These are phyloP conservation scores for Lycorma delicatula DNA, from an alignment of 1,140 invertebrate genomes.

Conservation along the genomic window DNA sequence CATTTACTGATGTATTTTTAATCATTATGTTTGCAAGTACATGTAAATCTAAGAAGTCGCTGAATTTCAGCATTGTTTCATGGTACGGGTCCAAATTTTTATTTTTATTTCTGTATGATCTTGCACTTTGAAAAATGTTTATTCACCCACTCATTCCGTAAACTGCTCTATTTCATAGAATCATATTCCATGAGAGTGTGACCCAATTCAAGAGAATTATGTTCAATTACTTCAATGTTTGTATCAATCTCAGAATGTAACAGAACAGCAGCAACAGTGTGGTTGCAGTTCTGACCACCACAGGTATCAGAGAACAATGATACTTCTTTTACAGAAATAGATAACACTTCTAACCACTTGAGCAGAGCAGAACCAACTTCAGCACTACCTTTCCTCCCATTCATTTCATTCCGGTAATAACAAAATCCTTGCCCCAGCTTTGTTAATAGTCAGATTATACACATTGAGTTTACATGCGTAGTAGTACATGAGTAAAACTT, in stretches of 20 bases:
- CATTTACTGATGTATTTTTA: background rate
- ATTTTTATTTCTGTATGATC: background rate
- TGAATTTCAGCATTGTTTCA: background rate
- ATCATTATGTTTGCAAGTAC: background rate
- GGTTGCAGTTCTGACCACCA: constrained; percentile 36
- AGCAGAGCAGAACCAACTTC: constrained; percentile 19
- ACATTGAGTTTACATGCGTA: constrained; percentile 23
- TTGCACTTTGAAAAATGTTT: background rate
- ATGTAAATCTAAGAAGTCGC: background rate
- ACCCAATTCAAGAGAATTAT: background rate
- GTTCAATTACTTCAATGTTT: constrained; percentile 11
- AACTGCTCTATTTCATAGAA: background rate
- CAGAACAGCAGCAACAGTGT: constrained; percentile 19
- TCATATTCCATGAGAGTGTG: background rate
- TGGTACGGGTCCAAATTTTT: background rate
- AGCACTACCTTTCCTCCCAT: constrained; percentile 21
- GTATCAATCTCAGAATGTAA: constrained; percentile 14
- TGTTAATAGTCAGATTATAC: constrained; percentile 28
- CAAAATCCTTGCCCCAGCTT: constrained; percentile 21
- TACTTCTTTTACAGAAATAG: constrained; percentile 17
- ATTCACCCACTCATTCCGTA: background rate
- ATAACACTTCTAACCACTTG: constrained; percentile 16
- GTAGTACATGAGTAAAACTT: constrained; percentile 26
- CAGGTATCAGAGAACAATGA: constrained; percentile 31
- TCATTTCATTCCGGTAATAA: constrained; percentile 24